Evolutionary conservation across 2,113 vertebrate species (phyloP).

Genomic region (Cebus imitator): DNA sequence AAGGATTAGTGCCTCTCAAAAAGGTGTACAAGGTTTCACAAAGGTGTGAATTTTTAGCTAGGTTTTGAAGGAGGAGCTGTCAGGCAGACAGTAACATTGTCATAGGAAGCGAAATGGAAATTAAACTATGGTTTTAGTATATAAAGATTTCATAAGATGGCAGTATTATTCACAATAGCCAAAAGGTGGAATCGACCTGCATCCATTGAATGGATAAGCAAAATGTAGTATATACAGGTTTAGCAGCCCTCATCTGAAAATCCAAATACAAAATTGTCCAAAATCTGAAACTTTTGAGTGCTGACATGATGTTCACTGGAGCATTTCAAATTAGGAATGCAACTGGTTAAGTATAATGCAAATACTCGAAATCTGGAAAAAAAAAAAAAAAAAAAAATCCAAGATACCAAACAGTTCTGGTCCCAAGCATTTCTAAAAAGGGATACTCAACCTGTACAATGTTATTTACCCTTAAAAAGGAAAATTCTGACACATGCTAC

Average conservation of each 20-base stretch:
- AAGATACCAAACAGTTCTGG: not conserved
- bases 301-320: not conserved
- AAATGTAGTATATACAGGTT: not conserved
- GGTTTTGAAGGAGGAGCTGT: not conserved
- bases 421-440: not conserved
- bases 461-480: not conserved
- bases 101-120: not conserved
- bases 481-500: not conserved
- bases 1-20: not conserved
- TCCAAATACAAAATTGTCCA: not conserved
- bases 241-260: not conserved
- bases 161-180: not conserved
- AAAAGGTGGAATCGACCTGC: not conserved
- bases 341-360: not conserved
- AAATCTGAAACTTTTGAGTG: not conserved
- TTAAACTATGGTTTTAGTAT: not conserved
- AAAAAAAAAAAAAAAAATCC: not conserved
- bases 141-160: not conserved
- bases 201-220: not conserved
- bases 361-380: not conserved
- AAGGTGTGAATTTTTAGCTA: not conserved
- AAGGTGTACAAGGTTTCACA: not conserved
- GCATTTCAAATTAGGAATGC: not conserved
- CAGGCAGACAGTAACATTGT: not conserved
- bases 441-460: not conserved